Evolutionary conservation across 2,888 invertebrate genomes (phyloP), one percentile per base, ranked within the genome.

Genomic region (Scaptomyza tumidula): DNA sequence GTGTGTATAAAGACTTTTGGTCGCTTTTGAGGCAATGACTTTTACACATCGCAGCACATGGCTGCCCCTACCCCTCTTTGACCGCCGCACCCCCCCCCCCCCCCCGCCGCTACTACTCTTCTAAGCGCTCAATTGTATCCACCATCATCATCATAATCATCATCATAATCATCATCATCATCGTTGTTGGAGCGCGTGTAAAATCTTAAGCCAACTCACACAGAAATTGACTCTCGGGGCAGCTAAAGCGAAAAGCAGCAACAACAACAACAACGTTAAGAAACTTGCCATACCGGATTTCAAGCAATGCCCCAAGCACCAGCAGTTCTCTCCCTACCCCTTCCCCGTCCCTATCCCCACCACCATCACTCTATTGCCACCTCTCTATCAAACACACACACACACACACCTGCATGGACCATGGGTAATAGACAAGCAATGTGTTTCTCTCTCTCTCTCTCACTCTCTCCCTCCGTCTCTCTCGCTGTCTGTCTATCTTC

Each of bases 201-300:
- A 86, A 33, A 33, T 33, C 33, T 6, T 33, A 33, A 33, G 71
- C 69, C 60, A 63, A 54, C 58, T 52, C 58, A 67, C 53, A 64
- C 46, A 64, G n/a, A n/a, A n/a, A 43, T 50, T 35, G 52, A 68
- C 39, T 64, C 64, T 58, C 59, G 6, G 19, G 24, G 52, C 52
- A 52, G 37, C 52, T 14, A 56, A 56, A 61, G 46, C 46, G 56
- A n/a, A n/a, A n/a, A 56, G 43, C 59, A 43, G 49, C 48, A 48
- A 29, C 41, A 31, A n/a, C n/a, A n/a, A n/a, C n/a, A n/a, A n/a
- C n/a, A 49, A 71, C 70, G 55, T 81, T 75, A 84, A 84, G 72
- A 85, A 85, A 85, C 89, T 89, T 89, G 85, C 89, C 74, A 87
- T 85, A 85, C 85, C 87, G 87, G 85, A 85, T 85, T 85, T 87